Conservation (phyloP, 2,888 invertebrate genomes). For the Cantharis nigra region DNA sequence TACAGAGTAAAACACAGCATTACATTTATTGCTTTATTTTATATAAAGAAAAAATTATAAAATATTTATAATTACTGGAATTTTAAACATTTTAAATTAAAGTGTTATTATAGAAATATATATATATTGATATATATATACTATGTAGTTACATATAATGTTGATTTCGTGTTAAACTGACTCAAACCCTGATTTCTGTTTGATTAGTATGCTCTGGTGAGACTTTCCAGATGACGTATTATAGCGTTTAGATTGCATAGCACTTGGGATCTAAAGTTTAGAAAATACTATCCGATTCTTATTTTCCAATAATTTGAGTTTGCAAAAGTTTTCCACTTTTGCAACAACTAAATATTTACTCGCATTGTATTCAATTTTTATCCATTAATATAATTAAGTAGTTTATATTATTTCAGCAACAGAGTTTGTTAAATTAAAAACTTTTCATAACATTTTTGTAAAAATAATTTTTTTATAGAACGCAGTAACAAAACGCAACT, state of each 20-base stretch:
- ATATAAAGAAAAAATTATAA: no score
- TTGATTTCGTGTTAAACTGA: background rate
- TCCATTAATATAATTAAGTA: background rate
- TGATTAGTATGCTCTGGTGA: background rate
- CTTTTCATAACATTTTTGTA: background rate
- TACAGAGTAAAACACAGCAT: no score
- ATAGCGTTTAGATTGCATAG: background rate
- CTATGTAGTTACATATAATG: no score
- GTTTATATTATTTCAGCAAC: background rate
- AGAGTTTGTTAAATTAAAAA: background rate
- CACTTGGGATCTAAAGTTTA: background rate
- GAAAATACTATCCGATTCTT: background rate
- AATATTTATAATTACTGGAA: no score
- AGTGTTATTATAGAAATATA: background rate
- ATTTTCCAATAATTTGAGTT: background rate
- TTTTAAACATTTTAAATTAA: background rate
- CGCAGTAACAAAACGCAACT: background rate
- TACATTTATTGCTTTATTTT: no score
- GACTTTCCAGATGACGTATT: background rate
- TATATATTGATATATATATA: no score
- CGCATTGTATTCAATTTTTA: background rate
- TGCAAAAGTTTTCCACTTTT: background rate
- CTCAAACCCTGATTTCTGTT: background rate
- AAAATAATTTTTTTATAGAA: background rate
- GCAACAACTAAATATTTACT: background rate